phyloP scores from a whole-genome alignment of 2,888 invertebrate genomes.

The Matsumyia berberina region DNA sequence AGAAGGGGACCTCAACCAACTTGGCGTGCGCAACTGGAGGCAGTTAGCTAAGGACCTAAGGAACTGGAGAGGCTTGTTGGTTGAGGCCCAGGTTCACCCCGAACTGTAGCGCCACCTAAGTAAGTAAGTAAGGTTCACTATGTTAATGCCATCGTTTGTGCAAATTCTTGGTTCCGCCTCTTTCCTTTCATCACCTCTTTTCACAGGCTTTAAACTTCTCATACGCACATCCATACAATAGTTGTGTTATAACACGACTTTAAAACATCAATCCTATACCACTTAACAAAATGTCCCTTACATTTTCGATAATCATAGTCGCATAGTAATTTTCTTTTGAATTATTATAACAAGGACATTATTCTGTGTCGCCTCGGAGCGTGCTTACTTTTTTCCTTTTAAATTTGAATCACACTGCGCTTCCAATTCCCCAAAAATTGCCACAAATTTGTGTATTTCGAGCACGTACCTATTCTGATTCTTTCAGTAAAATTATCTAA shows the following conservation, averaged over 20 bases:
- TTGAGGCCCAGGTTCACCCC: too few relatives aligned
- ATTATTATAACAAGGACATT: slow-evolving; percentile 56
- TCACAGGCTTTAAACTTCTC: too few relatives aligned
- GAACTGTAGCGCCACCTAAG: not conserved
- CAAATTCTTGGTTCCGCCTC: too few relatives aligned
- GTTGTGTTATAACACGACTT: slow-evolving; percentile 2
- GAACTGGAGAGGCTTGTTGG: too few relatives aligned
- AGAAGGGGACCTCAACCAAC: too few relatives aligned
- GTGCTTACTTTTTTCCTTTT: slow-evolving; percentile 37
- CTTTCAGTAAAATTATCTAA: slow-evolving; percentile 71
- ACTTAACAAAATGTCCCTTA: slow-evolving; percentile 11
- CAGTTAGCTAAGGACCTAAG: too few relatives aligned
- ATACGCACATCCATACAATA: too few relatives aligned
- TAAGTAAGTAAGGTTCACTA: too few relatives aligned
- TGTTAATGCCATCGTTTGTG: too few relatives aligned
- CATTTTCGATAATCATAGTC: slow-evolving; percentile 39
- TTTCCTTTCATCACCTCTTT: too few relatives aligned
- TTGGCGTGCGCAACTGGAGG: too few relatives aligned
- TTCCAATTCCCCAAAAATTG: slow-evolving; percentile 34
- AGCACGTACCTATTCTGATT: slow-evolving; percentile 65
- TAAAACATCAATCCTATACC: not conserved
- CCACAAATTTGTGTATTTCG: slow-evolving; percentile 56
- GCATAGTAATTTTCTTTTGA: slow-evolving; percentile 55
- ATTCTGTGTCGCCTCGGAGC: slow-evolving; percentile 28
- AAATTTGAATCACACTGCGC: slow-evolving; percentile 31